These are phyloP conservation scores for Melanerpes aurifrons DNA, from an alignment of 2,113 vertebrate genomes.

Conservation along the genomic window DNA sequence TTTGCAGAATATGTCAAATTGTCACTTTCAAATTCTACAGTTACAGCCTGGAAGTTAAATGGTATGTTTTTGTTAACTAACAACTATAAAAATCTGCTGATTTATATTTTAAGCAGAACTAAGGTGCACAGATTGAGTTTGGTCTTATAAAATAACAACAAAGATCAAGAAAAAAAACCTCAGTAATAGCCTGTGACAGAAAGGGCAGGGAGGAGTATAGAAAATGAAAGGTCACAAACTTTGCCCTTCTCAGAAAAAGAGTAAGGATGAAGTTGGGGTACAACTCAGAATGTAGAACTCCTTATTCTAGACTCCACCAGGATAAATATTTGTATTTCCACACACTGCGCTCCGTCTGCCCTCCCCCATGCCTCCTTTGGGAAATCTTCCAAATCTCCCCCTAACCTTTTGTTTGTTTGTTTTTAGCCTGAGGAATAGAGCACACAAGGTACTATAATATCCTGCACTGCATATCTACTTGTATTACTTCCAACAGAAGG, in stretches of 20 bases:
- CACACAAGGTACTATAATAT: not conserved
- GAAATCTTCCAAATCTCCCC: not conserved
- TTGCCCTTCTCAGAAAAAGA: not conserved
- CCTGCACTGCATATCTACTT: not conserved
- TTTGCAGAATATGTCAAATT: accelerated
- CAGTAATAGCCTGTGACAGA: not conserved
- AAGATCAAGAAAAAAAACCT: not conserved
- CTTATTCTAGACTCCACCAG: not conserved
- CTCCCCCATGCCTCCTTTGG: not conserved
- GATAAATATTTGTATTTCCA: not conserved
- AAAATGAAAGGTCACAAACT: not conserved
- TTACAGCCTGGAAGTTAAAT: not conserved
- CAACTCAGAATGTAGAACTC: not conserved
- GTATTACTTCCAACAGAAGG: not conserved
- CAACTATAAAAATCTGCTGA: not conserved
- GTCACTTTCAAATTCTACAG: not conserved
- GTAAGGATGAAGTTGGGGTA: not conserved
- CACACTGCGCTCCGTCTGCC: too few relatives aligned
- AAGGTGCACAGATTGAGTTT: not conserved
- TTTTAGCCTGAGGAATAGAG: not conserved
- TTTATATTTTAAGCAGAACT: not conserved
- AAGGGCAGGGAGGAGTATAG: accelerated
- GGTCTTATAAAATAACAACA: not conserved
- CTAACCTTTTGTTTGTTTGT: not conserved
- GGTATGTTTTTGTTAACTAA: not conserved